Evolutionary conservation across 2,113 vertebrate species (phyloP).

Genomic region (Kobus ellipsiprymnus): DNA sequence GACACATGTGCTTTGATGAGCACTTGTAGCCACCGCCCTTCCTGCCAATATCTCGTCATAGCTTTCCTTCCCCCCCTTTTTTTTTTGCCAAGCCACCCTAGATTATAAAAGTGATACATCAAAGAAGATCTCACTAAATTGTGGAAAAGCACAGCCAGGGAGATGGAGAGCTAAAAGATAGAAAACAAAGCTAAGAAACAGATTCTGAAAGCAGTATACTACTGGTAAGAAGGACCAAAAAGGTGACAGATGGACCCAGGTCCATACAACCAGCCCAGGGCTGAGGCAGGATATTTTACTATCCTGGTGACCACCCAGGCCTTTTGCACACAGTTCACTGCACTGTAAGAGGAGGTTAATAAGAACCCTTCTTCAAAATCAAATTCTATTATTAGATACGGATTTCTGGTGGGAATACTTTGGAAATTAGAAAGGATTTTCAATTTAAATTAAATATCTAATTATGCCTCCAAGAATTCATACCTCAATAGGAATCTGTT

Average conservation of each 20-base stretch:
- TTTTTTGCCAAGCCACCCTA: background rate
- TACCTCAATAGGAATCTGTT: conserved; percentile 71
- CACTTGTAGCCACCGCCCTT: background rate
- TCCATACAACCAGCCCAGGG: background rate
- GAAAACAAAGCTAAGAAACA: background rate
- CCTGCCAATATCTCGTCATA: background rate
- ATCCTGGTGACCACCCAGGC: background rate
- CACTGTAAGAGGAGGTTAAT: background rate
- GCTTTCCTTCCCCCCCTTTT: background rate
- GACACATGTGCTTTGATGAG: background rate
- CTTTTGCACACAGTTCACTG: background rate
- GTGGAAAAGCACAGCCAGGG: background rate
- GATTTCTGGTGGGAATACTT: conserved; percentile 76
- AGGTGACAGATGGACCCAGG: background rate
- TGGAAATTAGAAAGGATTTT: conserved; percentile 76
- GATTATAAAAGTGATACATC: background rate
- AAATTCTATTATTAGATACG: conserved; percentile 67
- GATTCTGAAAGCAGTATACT: background rate
- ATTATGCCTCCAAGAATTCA: conserved; percentile 74
- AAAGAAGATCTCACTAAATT: background rate
- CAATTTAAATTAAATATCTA: conserved; percentile 80
- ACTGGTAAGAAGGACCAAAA: background rate
- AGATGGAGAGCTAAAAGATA: background rate
- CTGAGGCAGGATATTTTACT: background rate
- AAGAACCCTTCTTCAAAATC: conserved; percentile 48